Evolutionary conservation across 2,113 vertebrate genomes (phyloP).

Genomic region (Excalfactoria chinensis): DNA sequence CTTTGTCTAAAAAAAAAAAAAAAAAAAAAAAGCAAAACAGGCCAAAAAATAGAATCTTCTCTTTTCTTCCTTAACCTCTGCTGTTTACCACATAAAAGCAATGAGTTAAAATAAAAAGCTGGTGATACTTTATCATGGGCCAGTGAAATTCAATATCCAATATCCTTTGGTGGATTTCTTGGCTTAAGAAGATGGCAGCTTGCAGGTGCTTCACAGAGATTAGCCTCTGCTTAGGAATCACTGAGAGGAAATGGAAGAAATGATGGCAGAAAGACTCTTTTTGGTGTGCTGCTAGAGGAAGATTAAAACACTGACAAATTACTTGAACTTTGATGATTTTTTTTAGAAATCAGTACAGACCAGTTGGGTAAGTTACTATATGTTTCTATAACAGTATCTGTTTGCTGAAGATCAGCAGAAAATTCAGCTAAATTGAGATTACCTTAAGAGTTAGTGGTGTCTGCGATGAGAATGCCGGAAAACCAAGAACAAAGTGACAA

Average conservation of each 20-base stretch:
- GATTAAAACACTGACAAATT: conserved; percentile 15
- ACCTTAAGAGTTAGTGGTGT: background rate
- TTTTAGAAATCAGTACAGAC: background rate
- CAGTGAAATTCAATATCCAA: conserved; percentile 3
- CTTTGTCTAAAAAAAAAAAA: background rate
- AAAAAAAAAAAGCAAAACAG: background rate
- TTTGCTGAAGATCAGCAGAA: background rate
- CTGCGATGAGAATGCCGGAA: background rate
- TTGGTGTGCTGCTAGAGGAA: background rate
- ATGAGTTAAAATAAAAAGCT: background rate
- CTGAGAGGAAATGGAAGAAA: background rate
- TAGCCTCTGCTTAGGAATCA: background rate
- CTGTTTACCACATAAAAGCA: background rate
- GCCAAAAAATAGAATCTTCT: background rate
- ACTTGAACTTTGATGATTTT: background rate
- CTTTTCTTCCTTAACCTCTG: background rate
- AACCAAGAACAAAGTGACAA: background rate
- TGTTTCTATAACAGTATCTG: background rate
- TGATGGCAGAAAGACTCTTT: background rate
- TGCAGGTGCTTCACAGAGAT: conserved; percentile 16
- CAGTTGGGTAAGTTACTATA: background rate
- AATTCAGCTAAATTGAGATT: background rate
- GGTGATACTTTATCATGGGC: background rate
- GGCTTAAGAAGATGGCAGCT: background rate
- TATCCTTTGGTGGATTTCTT: background rate